phyloP scores from a whole-genome alignment of 2,113 vertebrate genomes.

The Neopipo cinnamomea region DNA sequence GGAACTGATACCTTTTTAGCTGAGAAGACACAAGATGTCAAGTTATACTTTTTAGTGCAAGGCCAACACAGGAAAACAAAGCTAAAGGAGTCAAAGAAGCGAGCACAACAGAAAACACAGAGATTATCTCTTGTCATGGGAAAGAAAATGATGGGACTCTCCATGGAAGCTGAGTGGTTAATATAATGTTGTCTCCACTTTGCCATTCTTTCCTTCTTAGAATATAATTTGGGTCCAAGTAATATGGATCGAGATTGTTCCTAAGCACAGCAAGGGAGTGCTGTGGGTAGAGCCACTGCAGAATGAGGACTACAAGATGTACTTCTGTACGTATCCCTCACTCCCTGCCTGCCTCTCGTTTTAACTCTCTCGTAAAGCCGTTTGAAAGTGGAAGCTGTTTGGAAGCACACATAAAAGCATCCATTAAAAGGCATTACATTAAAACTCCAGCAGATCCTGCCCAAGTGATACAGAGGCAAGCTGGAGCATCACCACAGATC shows the following conservation, averaged over 20 bases:
- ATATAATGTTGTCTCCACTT: neutral
- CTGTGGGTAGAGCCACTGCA: neutral
- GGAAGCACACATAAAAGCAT: neutral
- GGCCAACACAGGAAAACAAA: conserved; percentile 45
- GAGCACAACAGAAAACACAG: neutral
- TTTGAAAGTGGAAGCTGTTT: neutral
- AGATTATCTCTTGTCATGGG: neutral
- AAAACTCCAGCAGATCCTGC: neutral
- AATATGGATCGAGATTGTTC: neutral
- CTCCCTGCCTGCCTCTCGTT: neutral
- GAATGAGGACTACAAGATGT: neutral
- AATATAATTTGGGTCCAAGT: neutral
- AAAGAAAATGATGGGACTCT: neutral
- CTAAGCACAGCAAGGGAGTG: neutral
- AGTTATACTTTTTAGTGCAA: conserved; percentile 55
- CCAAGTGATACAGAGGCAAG: neutral
- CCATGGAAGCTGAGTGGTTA: conserved; percentile 4
- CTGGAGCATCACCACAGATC: neutral
- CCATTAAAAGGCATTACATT: neutral
- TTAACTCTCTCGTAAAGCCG: neutral
- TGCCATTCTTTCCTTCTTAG: neutral
- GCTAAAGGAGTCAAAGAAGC: conserved; percentile 3
- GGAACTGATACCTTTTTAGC: conserved; percentile 61
- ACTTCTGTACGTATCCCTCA: neutral
- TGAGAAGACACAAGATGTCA: conserved; percentile 59